Conservation (phyloP, 2,797 vertebrate genomes). For the Numenius phaeopus region DNA sequence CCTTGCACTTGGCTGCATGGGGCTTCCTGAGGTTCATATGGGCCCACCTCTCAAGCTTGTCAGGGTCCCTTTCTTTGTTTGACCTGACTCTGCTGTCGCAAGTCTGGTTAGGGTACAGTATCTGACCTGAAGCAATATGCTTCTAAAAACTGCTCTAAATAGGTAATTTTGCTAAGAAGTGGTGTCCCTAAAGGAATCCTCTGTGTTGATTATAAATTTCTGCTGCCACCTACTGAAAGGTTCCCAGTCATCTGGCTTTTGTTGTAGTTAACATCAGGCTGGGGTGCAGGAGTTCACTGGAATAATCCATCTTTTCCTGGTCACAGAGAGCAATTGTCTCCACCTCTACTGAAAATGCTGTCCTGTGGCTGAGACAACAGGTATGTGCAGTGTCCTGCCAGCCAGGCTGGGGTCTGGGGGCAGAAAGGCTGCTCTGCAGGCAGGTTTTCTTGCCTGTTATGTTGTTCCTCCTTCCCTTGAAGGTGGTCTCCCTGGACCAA, state of each 20-base stretch:
- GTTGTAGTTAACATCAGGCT: neutral
- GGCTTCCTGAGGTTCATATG: neutral
- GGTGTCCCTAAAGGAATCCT: neutral
- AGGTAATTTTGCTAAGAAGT: neutral
- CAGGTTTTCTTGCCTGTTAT: neutral
- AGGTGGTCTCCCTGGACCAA: neutral
- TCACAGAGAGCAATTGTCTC: neutral
- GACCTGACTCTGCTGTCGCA: neutral
- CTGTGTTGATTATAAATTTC: neutral
- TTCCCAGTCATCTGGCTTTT: neutral
- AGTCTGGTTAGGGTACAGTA: neutral
- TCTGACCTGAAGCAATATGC: neutral
- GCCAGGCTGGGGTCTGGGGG: neutral
- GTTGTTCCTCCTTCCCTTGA: neutral
- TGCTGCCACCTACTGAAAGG: conserved; percentile 63
- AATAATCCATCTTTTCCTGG: neutral
- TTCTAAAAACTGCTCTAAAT: neutral
- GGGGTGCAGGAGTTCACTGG: neutral
- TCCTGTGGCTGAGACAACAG: neutral
- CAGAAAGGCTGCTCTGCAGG: neutral
- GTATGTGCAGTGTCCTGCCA: neutral
- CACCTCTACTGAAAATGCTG: neutral
- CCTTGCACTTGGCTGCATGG: neutral
- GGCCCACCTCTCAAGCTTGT: neutral
- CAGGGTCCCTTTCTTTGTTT: neutral